Conservation (phyloP, 2,797 vertebrate species). For the Artibeus lituratus region DNA sequence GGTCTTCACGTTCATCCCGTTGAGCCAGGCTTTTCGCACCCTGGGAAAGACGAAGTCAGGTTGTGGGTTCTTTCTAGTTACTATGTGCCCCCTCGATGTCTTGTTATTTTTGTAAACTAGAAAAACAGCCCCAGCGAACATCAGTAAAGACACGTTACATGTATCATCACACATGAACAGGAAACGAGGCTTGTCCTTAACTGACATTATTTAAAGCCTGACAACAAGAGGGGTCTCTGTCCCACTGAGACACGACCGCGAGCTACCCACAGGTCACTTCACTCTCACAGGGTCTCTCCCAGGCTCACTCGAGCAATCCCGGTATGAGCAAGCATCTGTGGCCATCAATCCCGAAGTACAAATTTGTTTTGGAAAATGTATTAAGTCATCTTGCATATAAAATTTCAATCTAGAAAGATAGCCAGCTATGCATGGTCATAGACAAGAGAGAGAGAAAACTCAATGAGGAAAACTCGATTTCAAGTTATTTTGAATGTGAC, state of each 20-base stretch:
- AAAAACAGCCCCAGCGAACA: background rate
- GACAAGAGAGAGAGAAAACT: background rate
- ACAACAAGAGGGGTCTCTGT: background rate
- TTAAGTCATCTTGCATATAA: background rate
- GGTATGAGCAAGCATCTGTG: background rate
- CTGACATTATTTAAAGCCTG: background rate
- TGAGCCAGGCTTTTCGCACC: background rate
- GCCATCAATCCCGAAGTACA: background rate
- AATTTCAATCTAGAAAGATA: background rate
- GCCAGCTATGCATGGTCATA: background rate
- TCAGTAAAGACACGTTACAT: background rate
- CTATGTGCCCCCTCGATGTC: background rate
- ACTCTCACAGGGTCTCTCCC: background rate
- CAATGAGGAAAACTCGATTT: background rate
- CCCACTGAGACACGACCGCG: background rate
- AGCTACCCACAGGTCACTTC: background rate
- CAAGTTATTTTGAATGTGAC: background rate
- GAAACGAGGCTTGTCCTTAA: background rate
- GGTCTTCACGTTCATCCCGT: slow-evolving; percentile 51
- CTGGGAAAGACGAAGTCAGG: slow-evolving; percentile 70
- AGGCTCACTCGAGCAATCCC: background rate
- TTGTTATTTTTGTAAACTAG: background rate
- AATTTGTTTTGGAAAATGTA: background rate
- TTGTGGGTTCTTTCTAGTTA: background rate
- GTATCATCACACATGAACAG: background rate